phyloP scores from a whole-genome alignment of 2,113 vertebrate species.

The Alces alces region DNA sequence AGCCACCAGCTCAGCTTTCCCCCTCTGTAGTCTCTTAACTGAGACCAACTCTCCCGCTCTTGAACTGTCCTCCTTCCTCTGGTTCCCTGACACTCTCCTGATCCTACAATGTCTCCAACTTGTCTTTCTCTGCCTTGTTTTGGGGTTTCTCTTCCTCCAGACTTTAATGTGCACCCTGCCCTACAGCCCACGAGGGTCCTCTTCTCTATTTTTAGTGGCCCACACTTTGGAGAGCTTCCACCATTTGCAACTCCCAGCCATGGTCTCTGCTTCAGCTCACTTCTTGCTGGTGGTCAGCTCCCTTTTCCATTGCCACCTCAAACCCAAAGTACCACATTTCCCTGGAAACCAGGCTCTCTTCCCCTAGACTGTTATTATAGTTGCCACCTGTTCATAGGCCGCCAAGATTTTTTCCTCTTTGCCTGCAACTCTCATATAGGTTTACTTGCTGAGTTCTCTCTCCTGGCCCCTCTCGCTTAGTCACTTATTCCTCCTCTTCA shows the following conservation, averaged over 20 bases:
- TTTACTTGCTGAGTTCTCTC: background rate
- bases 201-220: background rate
- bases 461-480: background rate
- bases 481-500: conserved; percentile 22
- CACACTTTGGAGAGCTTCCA: background rate
- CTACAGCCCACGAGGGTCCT: background rate
- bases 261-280: background rate
- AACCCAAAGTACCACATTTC: background rate
- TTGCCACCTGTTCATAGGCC: background rate
- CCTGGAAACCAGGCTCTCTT: background rate
- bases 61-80: background rate
- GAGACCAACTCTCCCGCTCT: background rate
- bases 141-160: background rate
- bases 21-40: background rate
- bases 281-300: background rate
- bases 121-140: background rate
- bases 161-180: background rate
- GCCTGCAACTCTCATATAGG: background rate
- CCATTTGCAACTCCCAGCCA: background rate
- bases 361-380: background rate
- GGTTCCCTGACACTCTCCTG: background rate
- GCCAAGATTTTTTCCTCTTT: background rate
- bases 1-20: background rate
- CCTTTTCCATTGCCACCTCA: background rate
- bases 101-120: background rate